Base-by-base conservation (phyloP, 23 tunicate genomes). In the Trididemnum nubilum region DNA sequence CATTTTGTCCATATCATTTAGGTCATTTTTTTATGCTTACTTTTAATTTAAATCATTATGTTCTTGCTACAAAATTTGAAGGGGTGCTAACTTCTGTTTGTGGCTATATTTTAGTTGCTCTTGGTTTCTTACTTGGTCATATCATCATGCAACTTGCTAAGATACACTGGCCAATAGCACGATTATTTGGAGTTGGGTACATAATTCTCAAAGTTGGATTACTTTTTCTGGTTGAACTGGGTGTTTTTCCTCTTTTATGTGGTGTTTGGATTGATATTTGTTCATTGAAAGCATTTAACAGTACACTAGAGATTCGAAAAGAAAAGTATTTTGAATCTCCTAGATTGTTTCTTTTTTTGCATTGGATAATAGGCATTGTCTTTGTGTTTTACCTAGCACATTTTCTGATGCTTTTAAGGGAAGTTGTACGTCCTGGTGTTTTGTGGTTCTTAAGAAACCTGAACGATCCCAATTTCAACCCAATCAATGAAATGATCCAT, bases 181-280 rank as follows among this genome's bases (percentile, higher is more conserved):
- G 83, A 33, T 63, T 88, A 1, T 82, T 76, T 73, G 92, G 92
- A 4, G 27, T 88, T 19, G 80, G 85, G 49, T 88, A 88, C 35
- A 82, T 88, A n/a, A 76, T 88, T 19, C 71, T 88, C 4, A 88
- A 90, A 81, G 96, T 90, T 51, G 90, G 81, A 4, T 50, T 91
- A 34, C 64, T 91, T 29, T 32, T 86, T 32, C 18, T 91, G 51
- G 51, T 86, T 52, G 91, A 86, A 66, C 61, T 83, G 32, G 90
- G 83, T 51, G 73, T 81, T 32, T 85, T 86, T 0, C 97, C 97
- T 27, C 40, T 83, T 18, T 58, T 82, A 26, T 81, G 91, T 82
- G 97, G 97, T 7, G 72, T 85, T 51, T 90, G 96, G 96, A 34
- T 90, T 35, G 96, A 90, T 69, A 74, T 90, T 32, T 91, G 97